Base-by-base conservation (phyloP, 2,888 invertebrate genomes). In the Pomacea canaliculata region DNA sequence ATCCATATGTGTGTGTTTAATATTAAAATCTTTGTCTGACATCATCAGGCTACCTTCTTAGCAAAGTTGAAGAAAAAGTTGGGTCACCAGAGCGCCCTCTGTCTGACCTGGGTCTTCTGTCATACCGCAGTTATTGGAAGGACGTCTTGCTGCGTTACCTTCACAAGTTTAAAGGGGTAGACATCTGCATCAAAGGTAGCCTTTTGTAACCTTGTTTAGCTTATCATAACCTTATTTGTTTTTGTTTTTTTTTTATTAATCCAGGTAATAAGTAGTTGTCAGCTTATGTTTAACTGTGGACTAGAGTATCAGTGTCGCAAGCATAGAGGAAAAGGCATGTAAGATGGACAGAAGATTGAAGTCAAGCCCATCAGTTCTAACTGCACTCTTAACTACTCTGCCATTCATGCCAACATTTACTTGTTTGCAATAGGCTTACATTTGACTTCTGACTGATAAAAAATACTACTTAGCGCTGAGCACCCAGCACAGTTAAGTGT, bases 61-160 rank as follows among this genome's bases (percentile, higher is more conserved):
- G 98, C 79, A 94, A 96, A 88, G 95, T 95, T 66, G 99, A 99
- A 92, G 96, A 96, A 80, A 99, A 98, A 92, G 96, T 99, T 76
- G 99, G 99, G n/a, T 98, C 98, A 1, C 99, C 99, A 0, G 99
- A 99, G 91, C 97, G 98, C 85, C 99, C 99, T 0, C 93, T 99
- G 63, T 98, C 98, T 70, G 99, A 99, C 92, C 93, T 99, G 78
- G 99, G 99, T 19, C 93, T 99, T 76, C 96, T 99, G 88, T 97
- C 98, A 27, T 99, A 99, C 92, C 94, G 99, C 51, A 97, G 97
- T 71, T 99, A 99, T 92, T 99, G 99, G 99, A 98, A 98, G 91
- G 97, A 98, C 91, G 97, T 97, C 0, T 92, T 99, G 10, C 92
- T 99, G 76, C 95, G 96, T 88, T 95, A 97, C 89, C 93, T 99